Evolutionary conservation across 2,797 vertebrate species (phyloP), one percentile per base, ranked within the genome.

Genomic region (Pseudochirops cupreus): DNA sequence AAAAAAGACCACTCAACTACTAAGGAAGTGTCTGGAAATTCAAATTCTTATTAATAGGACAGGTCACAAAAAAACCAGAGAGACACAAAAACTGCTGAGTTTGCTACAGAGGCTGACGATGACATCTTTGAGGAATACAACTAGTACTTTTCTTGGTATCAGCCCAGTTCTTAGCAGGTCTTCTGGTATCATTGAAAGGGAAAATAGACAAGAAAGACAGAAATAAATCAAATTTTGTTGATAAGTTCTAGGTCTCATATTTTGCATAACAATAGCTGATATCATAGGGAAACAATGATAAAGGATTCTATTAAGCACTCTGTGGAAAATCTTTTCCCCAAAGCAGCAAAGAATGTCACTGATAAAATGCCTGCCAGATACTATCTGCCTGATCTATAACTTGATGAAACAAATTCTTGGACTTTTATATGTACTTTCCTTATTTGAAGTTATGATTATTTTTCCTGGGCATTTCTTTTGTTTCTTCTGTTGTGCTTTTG

Each of bases 201-300:
- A 95, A 95, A 95, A 52, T 90, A 92, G 53, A 31, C 82, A 93
- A 58, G 92, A 62, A 3, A 95, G 94, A n/a, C 87, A 95, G 92
- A 94, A 96, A 97, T 95, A 97, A 97, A 97, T 50, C 57, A 94
- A 95, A 62, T 90, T 67, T 94, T 92, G 39, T 90, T 92, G 92
- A 91, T 82, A 92, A 52, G 46, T 46, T 87, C 62, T 96, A 90
- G 29, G 93, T 33, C 92, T 95, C 91, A 67, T 74, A 87, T 50
- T 94, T 3, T 31, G n/a, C 95, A 96, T 90, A 53, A 59, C 87
- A 92, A 89, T 16, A 90, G n/a, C 2, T 3, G 18, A 87, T 0
- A 92, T 94, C 55, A n/a, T 95, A 96, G 52, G 39, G 46, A 87
- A 95, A 93, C 58, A 12, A 39, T 21, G 14, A 74, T n/a, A 95